phyloP scores from a whole-genome alignment of 2,797 vertebrate species.

The Salmo trutta region DNA sequence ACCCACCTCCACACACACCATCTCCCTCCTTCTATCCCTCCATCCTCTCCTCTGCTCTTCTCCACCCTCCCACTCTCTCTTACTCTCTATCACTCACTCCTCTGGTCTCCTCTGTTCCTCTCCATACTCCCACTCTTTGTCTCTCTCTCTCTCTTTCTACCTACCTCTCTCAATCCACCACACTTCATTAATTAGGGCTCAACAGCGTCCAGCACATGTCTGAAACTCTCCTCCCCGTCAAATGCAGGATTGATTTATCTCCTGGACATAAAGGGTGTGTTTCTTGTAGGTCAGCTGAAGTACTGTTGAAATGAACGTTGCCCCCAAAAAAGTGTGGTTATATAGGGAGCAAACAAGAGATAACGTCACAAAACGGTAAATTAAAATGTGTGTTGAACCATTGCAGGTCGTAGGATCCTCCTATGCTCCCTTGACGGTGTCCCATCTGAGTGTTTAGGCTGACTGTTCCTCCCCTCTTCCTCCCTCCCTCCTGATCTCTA shows the following conservation, averaged over 20 bases:
- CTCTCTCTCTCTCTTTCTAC: not conserved
- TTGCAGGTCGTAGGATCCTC: not conserved
- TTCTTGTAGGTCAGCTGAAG: conserved; percentile 51
- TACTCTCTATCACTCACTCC: conserved; percentile 16
- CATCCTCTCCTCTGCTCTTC: not conserved
- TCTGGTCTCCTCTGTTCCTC: too few relatives aligned
- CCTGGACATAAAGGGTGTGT: conserved; percentile 51
- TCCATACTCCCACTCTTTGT: conserved; percentile 1
- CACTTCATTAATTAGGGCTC: conserved; percentile 79
- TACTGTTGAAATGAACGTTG: conserved; percentile 19
- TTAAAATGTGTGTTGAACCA: not conserved
- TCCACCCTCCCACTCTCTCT: not conserved
- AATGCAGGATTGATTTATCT: conserved; percentile 61
- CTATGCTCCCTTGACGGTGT: not conserved
- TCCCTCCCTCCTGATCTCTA: too few relatives aligned
- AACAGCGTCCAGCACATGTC: conserved; percentile 63
- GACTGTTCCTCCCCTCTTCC: not conserved
- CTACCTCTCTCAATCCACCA: conserved; percentile 38
- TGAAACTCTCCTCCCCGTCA: conserved; percentile 63
- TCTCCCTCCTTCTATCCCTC: not conserved
- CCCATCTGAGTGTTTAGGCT: not conserved
- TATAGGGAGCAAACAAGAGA: not conserved
- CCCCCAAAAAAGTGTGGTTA: not conserved
- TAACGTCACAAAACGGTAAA: not conserved
- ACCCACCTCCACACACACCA: conserved; percentile 4